phyloP scores from a whole-genome alignment of 2,113 vertebrate species.

The Paramormyrops kingsleyae region DNA sequence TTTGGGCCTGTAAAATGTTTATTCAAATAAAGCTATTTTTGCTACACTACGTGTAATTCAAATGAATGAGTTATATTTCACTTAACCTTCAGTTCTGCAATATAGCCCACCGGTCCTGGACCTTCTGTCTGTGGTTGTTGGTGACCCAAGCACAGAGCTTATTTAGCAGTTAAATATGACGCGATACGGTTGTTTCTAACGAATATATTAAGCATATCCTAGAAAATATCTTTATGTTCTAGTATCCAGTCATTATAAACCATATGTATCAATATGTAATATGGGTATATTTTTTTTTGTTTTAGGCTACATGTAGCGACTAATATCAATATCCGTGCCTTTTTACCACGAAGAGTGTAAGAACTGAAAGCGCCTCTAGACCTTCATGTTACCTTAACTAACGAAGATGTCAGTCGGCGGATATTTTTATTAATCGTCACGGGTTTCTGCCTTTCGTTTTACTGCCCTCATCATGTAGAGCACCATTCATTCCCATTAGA shows the following conservation, averaged over 20 bases:
- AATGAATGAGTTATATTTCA: background rate
- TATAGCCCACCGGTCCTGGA: background rate
- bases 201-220: background rate
- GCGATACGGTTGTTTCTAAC: background rate
- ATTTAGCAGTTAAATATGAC: background rate
- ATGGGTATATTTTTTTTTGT: background rate
- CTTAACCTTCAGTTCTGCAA: background rate
- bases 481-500: background rate
- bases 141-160: background rate
- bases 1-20: background rate
- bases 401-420: background rate
- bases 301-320: background rate
- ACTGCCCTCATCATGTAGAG: background rate
- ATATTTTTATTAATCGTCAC: background rate
- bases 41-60: background rate
- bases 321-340: background rate
- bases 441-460: background rate
- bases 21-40: conserved; percentile 8
- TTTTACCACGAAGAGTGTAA: background rate
- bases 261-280: background rate
- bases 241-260: background rate
- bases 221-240: background rate
- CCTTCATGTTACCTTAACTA: background rate
- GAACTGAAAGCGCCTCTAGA: background rate
- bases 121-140: background rate